Evolutionary conservation across 2,888 invertebrate species (phyloP), one percentile per base, ranked within the genome.

Genomic region (Tenthredo amoena): DNA sequence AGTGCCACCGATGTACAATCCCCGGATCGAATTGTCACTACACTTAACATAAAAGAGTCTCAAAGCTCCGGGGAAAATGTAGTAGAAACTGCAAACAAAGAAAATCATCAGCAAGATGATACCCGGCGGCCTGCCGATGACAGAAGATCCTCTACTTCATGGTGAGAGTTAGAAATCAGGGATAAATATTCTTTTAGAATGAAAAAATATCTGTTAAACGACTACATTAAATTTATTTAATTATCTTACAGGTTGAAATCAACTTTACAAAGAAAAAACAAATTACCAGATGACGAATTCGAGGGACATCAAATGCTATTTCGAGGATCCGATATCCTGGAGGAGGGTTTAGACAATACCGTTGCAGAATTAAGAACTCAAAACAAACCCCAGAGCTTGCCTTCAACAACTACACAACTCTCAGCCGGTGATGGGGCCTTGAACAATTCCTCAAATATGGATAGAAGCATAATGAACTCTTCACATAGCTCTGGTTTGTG

Each of bases 281-380:
- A 87, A 86, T 87, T 84, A 37, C 82, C 85, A 1, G 88, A 89
- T 3, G 91, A 91, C 15, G 90, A 91, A 47, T 87, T 88, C 47
- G 91, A 90, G 2, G 90, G 87, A 40, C 89, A 88, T 34, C 88
- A 88, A 84, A 89, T 90, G 0, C 88, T 90, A 2, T 90, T 92
- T 37, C 47, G 85, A 15, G 55, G 68, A 37, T 81, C 82, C 0
- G 89, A 90, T 65, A 77, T 86, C 65, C 85, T 88, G 0, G 90
- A 91, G 12, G 91, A 92, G 74, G 86, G 86, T 18, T 82, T 91
- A 4, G 92, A 93, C 47, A 93, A 93, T 76, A 93, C 93, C 0
- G 89, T 93, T 2, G 85, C 88, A 2, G 93, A 93, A 87, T 88
- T 93, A n/a, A 89, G 91, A 85, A 87, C 91, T 2, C 86, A 87